Conservation (phyloP, 2,113 vertebrate genomes). For the Lepus timidus region DNA sequence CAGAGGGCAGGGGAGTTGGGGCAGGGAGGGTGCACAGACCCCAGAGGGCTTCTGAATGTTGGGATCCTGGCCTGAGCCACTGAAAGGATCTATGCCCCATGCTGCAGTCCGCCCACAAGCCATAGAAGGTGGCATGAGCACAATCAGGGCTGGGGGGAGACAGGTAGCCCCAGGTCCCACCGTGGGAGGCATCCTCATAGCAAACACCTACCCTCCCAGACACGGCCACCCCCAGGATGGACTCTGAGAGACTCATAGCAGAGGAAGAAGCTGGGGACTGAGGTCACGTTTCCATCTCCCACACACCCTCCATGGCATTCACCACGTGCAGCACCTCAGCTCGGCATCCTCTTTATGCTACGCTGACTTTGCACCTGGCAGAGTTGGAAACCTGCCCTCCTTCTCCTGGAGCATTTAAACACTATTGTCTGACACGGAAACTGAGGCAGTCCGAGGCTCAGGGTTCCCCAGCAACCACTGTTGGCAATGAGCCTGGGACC, state of each 20-base stretch:
- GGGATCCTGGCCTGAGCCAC: neutral
- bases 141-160: neutral
- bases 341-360: too few species aligned
- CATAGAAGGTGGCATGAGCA: neutral
- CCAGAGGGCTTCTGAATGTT: neutral
- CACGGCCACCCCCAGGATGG: neutral
- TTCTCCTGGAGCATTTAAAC: neutral
- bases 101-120: neutral
- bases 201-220: slow-evolving; percentile 26
- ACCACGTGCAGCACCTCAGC: neutral
- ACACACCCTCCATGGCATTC: neutral
- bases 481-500: neutral
- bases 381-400: neutral
- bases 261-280: neutral
- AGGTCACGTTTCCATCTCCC: neutral
- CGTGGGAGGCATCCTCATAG: neutral
- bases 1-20: neutral
- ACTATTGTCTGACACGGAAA: neutral
- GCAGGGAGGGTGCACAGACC: neutral
- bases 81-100: accelerated
- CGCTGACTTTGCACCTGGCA: neutral
- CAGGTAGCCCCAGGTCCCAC: neutral
- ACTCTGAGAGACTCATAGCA: neutral
- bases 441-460: neutral
- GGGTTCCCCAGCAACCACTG: neutral